Evolutionary conservation across 2,113 vertebrate species (phyloP).

Genomic region (Chamaetylas fuelleborni): DNA sequence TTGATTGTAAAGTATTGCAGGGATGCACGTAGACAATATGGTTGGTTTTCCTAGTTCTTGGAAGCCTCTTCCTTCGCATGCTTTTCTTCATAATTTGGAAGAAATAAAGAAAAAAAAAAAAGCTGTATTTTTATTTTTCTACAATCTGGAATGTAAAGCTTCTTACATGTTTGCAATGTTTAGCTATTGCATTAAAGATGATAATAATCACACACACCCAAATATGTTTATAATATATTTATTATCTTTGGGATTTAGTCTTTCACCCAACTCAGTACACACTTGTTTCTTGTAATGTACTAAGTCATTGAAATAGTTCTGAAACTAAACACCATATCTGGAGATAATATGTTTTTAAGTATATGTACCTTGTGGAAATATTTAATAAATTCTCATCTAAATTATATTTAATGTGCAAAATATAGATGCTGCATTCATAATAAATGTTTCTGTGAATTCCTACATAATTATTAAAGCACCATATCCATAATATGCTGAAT

Average conservation of each 20-base stretch:
- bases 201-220: neutral
- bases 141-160: neutral
- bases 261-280: neutral
- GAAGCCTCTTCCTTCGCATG: neutral
- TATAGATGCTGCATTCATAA: neutral
- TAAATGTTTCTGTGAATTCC: neutral
- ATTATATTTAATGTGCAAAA: neutral
- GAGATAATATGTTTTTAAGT: neutral
- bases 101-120: neutral
- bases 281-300: neutral
- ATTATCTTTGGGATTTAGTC: neutral
- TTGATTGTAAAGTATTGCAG: neutral
- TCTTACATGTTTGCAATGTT: neutral
- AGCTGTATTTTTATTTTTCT: neutral
- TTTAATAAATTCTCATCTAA: neutral
- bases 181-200: neutral
- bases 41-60: neutral
- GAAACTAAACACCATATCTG: neutral
- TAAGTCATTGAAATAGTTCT: neutral
- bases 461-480: neutral
- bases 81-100: neutral
- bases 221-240: neutral
- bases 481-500: neutral
- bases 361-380: neutral
- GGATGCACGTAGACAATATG: neutral